These are phyloP conservation scores for Tylochromis polylepis DNA, from an alignment of 2,113 vertebrate species.

Conservation along the genomic window DNA sequence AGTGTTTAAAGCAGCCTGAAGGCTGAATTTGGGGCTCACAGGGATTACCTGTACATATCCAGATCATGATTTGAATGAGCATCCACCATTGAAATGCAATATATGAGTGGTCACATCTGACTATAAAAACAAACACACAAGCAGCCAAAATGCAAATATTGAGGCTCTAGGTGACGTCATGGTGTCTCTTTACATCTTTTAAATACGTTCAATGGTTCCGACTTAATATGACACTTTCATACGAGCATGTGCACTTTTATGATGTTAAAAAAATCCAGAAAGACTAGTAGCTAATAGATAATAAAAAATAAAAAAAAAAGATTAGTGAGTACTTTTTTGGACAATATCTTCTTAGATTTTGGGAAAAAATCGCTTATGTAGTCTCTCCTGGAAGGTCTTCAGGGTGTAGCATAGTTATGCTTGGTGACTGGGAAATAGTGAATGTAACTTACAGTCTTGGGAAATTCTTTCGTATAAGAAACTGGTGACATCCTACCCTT, in stretches of 20 bases:
- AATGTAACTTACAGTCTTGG: no score
- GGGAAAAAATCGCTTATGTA: fast-evolving
- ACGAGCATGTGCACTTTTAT: neutral
- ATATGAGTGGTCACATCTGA: neutral
- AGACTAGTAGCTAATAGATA: neutral
- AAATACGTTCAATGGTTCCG: no score
- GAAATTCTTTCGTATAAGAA: fast-evolving
- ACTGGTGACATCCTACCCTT: neutral
- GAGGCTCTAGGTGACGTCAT: neutral
- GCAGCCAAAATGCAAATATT: neutral
- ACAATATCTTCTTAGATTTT: neutral
- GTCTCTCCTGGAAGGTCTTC: neutral
- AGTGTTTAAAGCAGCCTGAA: neutral
- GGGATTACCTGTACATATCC: neutral
- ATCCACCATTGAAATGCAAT: neutral
- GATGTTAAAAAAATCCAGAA: neutral
- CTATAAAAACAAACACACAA: neutral
- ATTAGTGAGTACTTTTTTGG: neutral
- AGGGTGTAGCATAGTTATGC: neutral
- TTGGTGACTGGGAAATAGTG: neutral
- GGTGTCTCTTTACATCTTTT: no score
- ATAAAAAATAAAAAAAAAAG: neutral
- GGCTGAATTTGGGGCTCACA: neutral
- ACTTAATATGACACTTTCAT: no score
- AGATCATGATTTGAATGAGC: neutral